A percentile compares a stretch with the other conserved stretches of the same genome.
Conservation (phyloP, 2,797 vertebrate species). For the Pogoniulus pusillus region DNA sequence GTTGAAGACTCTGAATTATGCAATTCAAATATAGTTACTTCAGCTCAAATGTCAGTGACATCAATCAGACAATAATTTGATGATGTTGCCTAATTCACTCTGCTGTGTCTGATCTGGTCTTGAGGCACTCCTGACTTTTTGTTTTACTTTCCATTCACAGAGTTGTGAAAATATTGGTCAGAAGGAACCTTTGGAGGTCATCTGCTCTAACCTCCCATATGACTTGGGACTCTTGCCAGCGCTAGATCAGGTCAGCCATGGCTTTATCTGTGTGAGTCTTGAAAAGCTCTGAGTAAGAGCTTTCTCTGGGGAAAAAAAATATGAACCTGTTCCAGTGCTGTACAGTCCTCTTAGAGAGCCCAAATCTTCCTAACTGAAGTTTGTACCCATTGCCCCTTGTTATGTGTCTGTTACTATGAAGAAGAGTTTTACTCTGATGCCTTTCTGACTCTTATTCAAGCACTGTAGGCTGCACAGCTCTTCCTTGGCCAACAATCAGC, state of each 20-base stretch:
- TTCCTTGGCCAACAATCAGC: background rate
- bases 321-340: background rate
- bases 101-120: background rate
- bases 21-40: background rate
- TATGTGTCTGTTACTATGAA: background rate
- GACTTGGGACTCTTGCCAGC: background rate
- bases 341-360: background rate
- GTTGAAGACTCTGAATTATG: constrained; percentile 32
- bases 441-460: background rate
- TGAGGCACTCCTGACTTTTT: constrained; percentile 2
- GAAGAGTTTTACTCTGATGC: background rate
- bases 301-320: background rate
- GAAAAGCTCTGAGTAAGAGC: background rate
- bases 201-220: background rate
- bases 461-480: background rate
- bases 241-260: background rate
- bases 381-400: background rate
- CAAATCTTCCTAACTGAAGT: background rate
- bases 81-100: constrained; percentile 12
- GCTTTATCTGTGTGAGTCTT: background rate
- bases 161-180: constrained; percentile 25
- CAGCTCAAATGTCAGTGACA: background rate
- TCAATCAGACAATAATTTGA: constrained; percentile 24
- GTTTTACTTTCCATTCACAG: constrained; percentile 24
- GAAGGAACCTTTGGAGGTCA: background rate